phyloP scores from a whole-genome alignment of 1,140 invertebrate species.

The Liolophura sinensis region DNA sequence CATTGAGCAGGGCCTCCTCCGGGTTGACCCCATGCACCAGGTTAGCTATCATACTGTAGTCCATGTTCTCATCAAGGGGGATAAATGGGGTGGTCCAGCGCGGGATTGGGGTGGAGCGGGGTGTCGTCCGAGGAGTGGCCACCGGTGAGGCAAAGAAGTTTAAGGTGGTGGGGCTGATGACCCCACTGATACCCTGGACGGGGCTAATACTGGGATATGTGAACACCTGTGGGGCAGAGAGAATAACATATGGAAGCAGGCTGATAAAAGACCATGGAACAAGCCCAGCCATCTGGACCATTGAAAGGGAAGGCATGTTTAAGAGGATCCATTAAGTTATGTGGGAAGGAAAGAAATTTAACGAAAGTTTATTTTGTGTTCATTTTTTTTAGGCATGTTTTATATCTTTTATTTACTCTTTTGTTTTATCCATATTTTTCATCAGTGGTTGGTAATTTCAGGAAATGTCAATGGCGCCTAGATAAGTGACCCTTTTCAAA shows the following conservation, averaged over 20 bases:
- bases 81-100: conserved; percentile 88
- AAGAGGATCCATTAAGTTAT: no score
- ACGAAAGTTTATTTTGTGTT: no score
- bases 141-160: conserved; percentile 83
- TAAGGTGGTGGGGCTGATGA: conserved; percentile 88
- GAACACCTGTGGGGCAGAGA: conserved; percentile 73
- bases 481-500: no score
- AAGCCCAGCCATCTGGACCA: no score
- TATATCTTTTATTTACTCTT: no score
- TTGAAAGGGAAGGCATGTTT: no score
- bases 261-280: no score
- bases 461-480: no score
- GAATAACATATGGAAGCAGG: conserved; percentile 16
- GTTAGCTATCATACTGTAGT: conserved; percentile 86
- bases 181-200: conserved; percentile 73
- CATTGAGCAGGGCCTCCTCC: conserved; percentile 45
- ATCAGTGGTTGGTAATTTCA: no score
- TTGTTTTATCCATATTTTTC: no score
- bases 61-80: conserved; percentile 80
- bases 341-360: no score
- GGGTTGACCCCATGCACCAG: conserved; percentile 63
- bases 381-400: no score
- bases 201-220: conserved; percentile 79
- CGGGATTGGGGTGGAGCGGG: conserved; percentile 67
- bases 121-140: conserved; percentile 71